Base-by-base conservation (phyloP, 1,140 invertebrate genomes). In the Apis florea region DNA sequence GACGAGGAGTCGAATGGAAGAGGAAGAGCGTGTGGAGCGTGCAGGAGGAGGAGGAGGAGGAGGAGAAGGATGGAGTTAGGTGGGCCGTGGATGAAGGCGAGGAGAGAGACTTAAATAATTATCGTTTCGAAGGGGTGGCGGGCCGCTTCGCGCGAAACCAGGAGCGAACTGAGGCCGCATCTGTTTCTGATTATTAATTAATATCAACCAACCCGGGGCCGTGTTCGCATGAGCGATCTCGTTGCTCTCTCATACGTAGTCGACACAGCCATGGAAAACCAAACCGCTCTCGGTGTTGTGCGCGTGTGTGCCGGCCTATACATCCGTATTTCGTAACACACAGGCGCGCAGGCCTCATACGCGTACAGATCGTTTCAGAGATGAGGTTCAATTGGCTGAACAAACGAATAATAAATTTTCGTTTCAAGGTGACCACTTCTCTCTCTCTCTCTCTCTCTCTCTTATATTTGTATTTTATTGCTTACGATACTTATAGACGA, bases 171-270 rank as follows among this genome's bases (percentile, higher is more conserved):
- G 87, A 88, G 85, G 90, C 89, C 88, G 91, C 92, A 93, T 92
- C 92, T 93, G 92, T 93, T 93, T 93, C 92, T 93, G 92, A 93
- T 93, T 93, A 92, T 92, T 93, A 93, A 93, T 93, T 93, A 93
- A 92, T 93, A 92, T 93, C 90, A 90, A 91, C 91, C 86, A 90
- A 90, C 87, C 85, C 86, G 88, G 83, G 84, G 81, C 86, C 88
- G 82, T 85, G 76, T 86, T 89, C 88, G 88, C 90, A 90, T 89
- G 89, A 90, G 78, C 85, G 88, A 80, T 11, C 78, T 63, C 83
- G 79, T 58, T 82, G 76, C 88, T 83, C 79, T 84, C 76, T 79
- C 87, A 66, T 84, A 85, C 86, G 75, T 73, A 78, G 58, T 31
- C 83, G 59, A 21, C 79, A 49, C 59, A 24, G 47, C 24, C 68